Evolutionary conservation across 64 coral and sea anemone species (phyloP).

Genomic region (Dendrophyllia cribrosa): DNA sequence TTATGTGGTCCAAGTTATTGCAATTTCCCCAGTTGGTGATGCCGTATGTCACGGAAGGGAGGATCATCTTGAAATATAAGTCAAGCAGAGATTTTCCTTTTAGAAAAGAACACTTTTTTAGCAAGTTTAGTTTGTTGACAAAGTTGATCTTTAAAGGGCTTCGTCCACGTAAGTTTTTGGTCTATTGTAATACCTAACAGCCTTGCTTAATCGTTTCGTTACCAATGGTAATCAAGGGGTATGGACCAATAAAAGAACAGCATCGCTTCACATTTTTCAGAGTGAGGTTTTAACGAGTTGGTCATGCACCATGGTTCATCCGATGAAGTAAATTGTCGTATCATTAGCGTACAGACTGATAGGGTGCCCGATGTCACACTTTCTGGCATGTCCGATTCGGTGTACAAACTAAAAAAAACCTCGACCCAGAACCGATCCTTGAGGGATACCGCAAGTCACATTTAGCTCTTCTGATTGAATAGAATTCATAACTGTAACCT

Average conservation of each 20-base stretch:
- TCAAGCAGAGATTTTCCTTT: not conserved
- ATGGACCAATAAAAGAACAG: not conserved
- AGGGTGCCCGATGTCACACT: not conserved
- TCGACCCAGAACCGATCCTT: constrained; percentile 44
- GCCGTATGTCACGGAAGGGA: constrained; percentile 2
- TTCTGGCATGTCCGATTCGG: not conserved
- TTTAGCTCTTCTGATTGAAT: not conserved
- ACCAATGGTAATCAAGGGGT: not conserved
- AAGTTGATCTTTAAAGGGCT: not conserved
- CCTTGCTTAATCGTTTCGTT: not conserved
- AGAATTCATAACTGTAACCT: not conserved
- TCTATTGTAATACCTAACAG: not conserved
- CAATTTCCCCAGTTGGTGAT: not conserved
- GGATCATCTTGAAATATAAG: not conserved
- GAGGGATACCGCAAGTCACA: constrained; percentile 30
- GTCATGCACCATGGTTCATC: not conserved
- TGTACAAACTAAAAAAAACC: no score
- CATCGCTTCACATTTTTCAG: not conserved
- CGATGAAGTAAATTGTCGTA: not conserved
- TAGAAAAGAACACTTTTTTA: constrained; percentile 16
- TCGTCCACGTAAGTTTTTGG: not conserved
- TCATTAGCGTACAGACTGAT: constrained; percentile 9
- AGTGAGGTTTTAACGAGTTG: not conserved
- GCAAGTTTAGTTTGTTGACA: not conserved
- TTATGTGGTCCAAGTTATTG: not conserved